These are phyloP conservation scores for Acipenser ruthenus DNA, from an alignment of 2,797 vertebrate genomes.

Conservation along the genomic window DNA sequence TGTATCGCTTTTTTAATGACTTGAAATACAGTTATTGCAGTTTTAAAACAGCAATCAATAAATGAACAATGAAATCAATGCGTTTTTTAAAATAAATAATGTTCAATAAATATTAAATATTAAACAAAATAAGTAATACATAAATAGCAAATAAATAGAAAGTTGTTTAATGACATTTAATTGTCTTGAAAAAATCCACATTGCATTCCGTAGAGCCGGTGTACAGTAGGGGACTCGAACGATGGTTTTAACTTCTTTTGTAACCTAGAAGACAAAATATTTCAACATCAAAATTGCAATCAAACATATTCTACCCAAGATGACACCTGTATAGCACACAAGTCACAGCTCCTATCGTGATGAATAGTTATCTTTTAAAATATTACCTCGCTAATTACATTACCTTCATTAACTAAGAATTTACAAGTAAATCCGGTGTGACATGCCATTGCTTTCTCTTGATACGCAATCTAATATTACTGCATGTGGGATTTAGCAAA, in stretches of 20 bases:
- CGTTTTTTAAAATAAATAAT: constrained; percentile 28
- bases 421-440: no score
- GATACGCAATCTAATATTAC: no score
- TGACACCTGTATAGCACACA: no score
- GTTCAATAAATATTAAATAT: constrained; percentile 58
- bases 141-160: constrained; percentile 12
- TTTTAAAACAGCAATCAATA: not conserved
- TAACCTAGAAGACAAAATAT: constrained; percentile 43
- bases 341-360: no score
- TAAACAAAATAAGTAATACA: constrained; percentile 53
- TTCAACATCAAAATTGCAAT: no score
- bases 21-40: not conserved
- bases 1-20: constrained; percentile 32
- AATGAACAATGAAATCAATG: constrained; percentile 39
- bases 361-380: no score
- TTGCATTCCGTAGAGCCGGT: constrained; percentile 27
- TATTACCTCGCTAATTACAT: no score
- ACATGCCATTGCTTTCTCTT: no score
- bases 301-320: no score
- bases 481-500: no score
- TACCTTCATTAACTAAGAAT: no score
- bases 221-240: constrained; percentile 28
- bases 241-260: constrained; percentile 51
- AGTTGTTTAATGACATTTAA: no score
- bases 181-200: constrained; percentile 1